Evolutionary conservation across 2,888 invertebrate genomes (phyloP).

Genomic region (Andrena marginata): DNA sequence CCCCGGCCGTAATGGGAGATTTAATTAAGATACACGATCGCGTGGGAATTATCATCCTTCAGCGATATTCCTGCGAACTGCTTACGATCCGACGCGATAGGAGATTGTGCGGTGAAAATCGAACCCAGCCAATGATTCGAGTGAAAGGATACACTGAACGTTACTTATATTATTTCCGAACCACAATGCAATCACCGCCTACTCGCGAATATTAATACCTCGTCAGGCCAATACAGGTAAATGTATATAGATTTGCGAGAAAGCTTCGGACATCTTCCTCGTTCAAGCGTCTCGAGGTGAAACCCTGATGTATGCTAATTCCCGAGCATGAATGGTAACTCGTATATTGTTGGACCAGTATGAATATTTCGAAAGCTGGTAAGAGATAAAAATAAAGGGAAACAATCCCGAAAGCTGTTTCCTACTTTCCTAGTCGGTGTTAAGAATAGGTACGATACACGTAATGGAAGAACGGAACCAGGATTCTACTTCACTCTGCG

Average conservation of each 20-base stretch:
- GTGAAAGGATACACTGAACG: constrained; percentile 47
- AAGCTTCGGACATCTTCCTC: constrained; percentile 10
- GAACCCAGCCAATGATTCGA: constrained; percentile 49
- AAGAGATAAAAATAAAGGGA: background rate
- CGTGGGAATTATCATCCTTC: constrained; percentile 23
- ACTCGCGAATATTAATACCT: constrained; percentile 59
- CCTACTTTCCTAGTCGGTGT: constrained; percentile 5
- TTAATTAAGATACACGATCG: constrained; percentile 48
- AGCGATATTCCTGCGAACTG: constrained; percentile 17
- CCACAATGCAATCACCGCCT: constrained; percentile 46
- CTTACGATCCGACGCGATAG: constrained; percentile 4
- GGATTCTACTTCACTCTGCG: background rate
- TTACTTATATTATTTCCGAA: constrained; percentile 55
- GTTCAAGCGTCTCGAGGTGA: background rate
- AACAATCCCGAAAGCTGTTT: background rate
- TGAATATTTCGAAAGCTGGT: background rate
- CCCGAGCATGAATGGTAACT: constrained; percentile 25
- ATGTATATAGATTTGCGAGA: background rate
- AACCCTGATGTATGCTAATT: constrained; percentile 35
- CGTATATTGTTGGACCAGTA: background rate
- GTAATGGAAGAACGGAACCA: background rate
- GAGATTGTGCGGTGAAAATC: constrained; percentile 21
- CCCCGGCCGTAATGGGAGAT: constrained; percentile 26
- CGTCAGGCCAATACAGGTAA: constrained; percentile 14
- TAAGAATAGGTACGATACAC: constrained; percentile 23